Conservation (phyloP, 2,797 vertebrate species). For the Falco concolor region DNA sequence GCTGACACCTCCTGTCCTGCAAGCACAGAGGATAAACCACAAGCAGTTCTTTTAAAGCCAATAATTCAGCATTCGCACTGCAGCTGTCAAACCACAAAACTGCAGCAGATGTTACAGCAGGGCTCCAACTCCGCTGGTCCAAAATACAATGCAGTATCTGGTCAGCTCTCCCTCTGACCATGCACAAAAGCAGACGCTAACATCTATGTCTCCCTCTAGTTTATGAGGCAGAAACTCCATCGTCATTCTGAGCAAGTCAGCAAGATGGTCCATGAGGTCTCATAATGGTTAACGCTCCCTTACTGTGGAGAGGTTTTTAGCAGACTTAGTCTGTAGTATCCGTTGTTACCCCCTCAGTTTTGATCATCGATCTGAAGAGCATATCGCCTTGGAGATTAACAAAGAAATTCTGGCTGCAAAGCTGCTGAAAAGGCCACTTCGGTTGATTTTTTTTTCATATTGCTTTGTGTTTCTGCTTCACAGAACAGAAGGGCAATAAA, state of each 20-base stretch:
- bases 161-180: neutral
- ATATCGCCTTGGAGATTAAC: conserved; percentile 28
- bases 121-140: neutral
- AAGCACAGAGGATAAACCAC: neutral
- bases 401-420: conserved; percentile 15
- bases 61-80: neutral
- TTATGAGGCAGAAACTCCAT: neutral
- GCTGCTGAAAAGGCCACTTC: conserved; percentile 35
- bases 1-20: neutral
- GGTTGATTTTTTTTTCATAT: neutral
- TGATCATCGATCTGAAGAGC: conserved; percentile 23
- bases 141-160: neutral
- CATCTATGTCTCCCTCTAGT: neutral
- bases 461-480: conserved; percentile 43
- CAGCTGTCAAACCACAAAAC: neutral
- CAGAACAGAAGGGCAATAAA: conserved; percentile 56
- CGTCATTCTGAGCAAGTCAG: conserved; percentile 1
- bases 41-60: neutral
- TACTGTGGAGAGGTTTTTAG: neutral
- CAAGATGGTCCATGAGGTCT: neutral
- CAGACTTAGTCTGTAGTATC: neutral
- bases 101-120: conserved; percentile 25
- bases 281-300: neutral
- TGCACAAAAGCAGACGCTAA: neutral
- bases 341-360: neutral